A percentile compares a stretch with the other conserved stretches of the same genome.
These are phyloP conservation scores for Caerostris extrusa DNA, from an alignment of 1,140 invertebrate species.

Conservation along the genomic window DNA sequence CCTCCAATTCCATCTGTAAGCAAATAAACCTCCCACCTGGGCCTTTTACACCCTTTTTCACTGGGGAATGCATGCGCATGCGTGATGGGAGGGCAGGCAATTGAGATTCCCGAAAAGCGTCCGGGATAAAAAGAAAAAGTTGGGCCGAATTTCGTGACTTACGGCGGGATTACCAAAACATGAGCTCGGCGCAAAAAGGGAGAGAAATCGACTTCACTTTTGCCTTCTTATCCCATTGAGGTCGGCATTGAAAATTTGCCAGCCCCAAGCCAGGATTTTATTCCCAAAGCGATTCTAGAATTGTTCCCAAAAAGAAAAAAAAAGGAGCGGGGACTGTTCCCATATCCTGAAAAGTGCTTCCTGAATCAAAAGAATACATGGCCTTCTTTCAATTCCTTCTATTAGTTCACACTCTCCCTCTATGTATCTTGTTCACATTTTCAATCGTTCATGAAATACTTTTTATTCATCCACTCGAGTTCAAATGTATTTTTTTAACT, in stretches of 20 bases:
- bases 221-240: conserved; percentile 47
- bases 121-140: not conserved
- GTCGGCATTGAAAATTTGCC: conserved; percentile 67
- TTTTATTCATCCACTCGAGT: too few relatives aligned
- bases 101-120: not conserved
- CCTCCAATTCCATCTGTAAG: not conserved
- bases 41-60: conserved; percentile 1
- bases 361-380: too few relatives aligned
- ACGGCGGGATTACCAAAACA: conserved; percentile 72
- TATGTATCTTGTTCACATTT: too few relatives aligned
- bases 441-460: too few relatives aligned
- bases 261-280: conserved; percentile 31
- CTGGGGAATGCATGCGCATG: conserved; percentile 21
- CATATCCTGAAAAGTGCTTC: not conserved
- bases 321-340: not conserved
- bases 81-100: not conserved
- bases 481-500: too few relatives aligned
- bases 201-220: conserved; percentile 62
- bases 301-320: not conserved
- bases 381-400: too few relatives aligned
- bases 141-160: conserved; percentile 67
- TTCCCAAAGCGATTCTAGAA: not conserved
- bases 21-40: not conserved
- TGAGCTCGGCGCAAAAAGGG: conserved; percentile 44
- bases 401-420: too few relatives aligned